Percentiles rank a stretch among this genome's conserved stretches.
These are phyloP conservation scores for Ditylenchus weischeri DNA, from an alignment of 2,888 invertebrate species.

Conservation along the genomic window DNA sequence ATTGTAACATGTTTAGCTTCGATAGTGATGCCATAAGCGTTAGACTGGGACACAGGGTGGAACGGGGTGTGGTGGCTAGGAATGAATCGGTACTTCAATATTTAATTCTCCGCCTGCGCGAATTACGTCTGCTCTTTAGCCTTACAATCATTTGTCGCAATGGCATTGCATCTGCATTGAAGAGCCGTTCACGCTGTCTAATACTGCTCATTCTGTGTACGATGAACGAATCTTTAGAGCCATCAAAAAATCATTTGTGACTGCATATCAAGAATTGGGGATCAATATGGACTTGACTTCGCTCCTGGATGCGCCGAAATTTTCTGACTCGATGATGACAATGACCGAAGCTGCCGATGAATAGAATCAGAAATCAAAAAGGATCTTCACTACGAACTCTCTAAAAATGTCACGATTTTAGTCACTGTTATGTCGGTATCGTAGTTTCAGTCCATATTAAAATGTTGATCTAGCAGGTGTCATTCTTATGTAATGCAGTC, in stretches of 20 bases:
- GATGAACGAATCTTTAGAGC: conserved; percentile 74
- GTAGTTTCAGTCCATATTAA: no score
- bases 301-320: conserved; percentile 16
- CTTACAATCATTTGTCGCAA: conserved; percentile 65
- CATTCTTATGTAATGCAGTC: no score
- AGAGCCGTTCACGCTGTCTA: conserved; percentile 92
- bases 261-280: conserved; percentile 57
- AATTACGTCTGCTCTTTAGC: background rate
- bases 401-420: no score
- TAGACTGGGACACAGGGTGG: conserved; percentile 73
- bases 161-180: conserved; percentile 91
- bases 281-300: conserved; percentile 26
- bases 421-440: no score
- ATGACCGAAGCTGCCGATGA: no score
- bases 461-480: no score
- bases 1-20: conserved; percentile 66
- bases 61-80: conserved; percentile 72
- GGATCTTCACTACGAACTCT: no score
- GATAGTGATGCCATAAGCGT: conserved; percentile 78
- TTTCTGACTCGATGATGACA: no score
- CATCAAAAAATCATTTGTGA: conserved; percentile 70
- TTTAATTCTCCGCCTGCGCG: background rate
- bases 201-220: conserved; percentile 90
- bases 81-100: conserved; percentile 60
- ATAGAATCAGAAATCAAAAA: no score